A percentile compares a stretch with the other conserved stretches of the same genome.
phyloP scores from a whole-genome alignment of 1,140 invertebrate species.

The Anastrepha obliqua region DNA sequence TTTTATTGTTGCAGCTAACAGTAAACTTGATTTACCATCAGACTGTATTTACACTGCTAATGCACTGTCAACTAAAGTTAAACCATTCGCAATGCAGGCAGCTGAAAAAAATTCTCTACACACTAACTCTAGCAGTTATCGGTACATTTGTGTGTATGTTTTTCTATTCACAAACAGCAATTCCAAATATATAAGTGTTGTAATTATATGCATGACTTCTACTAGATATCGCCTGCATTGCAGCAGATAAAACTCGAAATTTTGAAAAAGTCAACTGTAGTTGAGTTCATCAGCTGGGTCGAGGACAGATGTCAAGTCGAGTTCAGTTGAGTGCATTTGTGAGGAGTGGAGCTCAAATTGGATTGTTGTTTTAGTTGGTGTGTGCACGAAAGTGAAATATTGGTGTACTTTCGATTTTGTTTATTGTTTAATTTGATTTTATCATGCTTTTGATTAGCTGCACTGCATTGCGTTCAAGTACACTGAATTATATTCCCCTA shows the following conservation, averaged over 20 bases:
- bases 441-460: too few relatives aligned
- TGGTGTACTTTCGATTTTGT: too few relatives aligned
- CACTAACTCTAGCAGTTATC: too few relatives aligned
- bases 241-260: neutral
- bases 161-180: neutral
- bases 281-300: neutral
- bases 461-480: too few relatives aligned
- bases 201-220: neutral
- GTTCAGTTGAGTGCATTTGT: neutral
- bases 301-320: neutral
- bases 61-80: neutral
- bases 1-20: neutral
- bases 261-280: neutral
- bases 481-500: too few relatives aligned
- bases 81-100: neutral
- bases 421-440: too few relatives aligned
- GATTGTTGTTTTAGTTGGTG: too few relatives aligned
- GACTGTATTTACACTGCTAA: neutral
- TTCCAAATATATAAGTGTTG: neutral
- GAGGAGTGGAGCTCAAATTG: neutral
- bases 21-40: neutral
- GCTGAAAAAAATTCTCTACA: neutral
- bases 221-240: neutral
- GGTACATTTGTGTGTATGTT: neutral
- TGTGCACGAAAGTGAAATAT: neutral